Conservation (phyloP, 2,113 vertebrate genomes). For the Struthio camelus region DNA sequence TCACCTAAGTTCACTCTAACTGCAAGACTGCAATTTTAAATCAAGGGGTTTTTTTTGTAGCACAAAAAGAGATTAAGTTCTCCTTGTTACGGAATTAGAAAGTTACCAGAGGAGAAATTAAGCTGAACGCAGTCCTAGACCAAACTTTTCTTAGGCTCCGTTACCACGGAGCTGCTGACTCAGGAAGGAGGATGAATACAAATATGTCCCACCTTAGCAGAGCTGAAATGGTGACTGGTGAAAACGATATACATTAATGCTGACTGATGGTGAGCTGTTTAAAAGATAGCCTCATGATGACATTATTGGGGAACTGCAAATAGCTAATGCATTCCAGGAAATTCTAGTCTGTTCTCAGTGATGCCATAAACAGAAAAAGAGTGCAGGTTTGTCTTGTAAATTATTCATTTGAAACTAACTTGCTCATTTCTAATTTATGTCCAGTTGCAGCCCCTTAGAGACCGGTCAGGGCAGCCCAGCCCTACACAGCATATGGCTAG, state of each 20-base stretch:
- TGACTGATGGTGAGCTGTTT: background rate
- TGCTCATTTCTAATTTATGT: constrained; percentile 37
- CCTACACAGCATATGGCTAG: background rate
- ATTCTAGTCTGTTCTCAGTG: background rate
- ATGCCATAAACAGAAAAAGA: background rate
- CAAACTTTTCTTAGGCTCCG: background rate
- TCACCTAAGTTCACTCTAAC: background rate
- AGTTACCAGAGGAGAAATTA: background rate
- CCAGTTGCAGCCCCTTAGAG: background rate
- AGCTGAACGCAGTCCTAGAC: background rate
- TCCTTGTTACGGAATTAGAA: background rate
- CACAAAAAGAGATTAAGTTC: background rate
- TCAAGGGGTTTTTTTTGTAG: background rate
- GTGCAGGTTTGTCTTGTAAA: constrained; percentile 12
- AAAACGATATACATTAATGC: accelerated
- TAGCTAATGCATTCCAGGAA: background rate
- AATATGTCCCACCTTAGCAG: background rate
- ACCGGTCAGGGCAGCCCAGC: background rate
- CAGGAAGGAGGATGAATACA: background rate
- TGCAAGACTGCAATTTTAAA: background rate
- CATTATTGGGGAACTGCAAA: background rate
- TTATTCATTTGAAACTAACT: constrained; percentile 24
- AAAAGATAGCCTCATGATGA: background rate
- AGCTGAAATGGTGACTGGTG: background rate
- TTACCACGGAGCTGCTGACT: background rate